Percentiles rank a stretch among this genome's conserved stretches.
Evolutionary conservation across 2,888 invertebrate species (phyloP).

Genomic region (Macrophya annulata): DNA sequence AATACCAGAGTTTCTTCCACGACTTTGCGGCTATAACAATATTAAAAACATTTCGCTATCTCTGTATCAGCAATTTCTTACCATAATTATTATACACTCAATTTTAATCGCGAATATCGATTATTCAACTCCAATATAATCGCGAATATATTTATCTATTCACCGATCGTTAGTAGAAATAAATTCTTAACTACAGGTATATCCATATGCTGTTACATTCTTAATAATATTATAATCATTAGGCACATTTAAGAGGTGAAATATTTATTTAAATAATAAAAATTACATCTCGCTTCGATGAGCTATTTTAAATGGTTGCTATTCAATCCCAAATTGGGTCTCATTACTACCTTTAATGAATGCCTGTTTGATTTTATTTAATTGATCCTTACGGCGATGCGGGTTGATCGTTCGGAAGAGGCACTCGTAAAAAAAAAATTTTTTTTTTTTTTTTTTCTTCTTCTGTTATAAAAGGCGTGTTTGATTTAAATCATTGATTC

Average conservation of each 20-base stretch:
- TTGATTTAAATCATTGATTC: not conserved
- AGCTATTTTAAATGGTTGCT: conserved; percentile 16
- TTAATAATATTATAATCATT: not conserved
- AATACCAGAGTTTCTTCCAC: not conserved
- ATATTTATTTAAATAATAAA: conserved; percentile 28
- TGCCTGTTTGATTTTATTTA: conserved; percentile 42
- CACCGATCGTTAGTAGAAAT: not conserved
- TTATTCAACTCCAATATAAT: not conserved
- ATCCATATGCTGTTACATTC: too few species aligned
- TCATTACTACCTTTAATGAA: conserved; percentile 30
- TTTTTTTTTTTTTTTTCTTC: too few species aligned
- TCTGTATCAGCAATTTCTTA: not conserved
- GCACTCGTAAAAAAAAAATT: conserved; percentile 9
- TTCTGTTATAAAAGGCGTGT: not conserved
- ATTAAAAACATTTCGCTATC: conserved; percentile 12
- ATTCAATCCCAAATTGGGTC: not conserved
- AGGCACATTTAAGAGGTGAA: not conserved
- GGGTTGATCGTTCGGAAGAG: conserved; percentile 9
- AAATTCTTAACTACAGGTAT: not conserved
- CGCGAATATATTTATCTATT: not conserved
- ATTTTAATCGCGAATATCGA: not conserved
- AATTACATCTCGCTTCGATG: conserved; percentile 21
- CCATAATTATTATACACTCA: not conserved
- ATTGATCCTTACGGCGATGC: conserved; percentile 9
- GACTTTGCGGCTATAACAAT: conserved; percentile 1